phyloP scores from a whole-genome alignment of 2,113 vertebrate species.

The Hippocampus mohnikei region DNA sequence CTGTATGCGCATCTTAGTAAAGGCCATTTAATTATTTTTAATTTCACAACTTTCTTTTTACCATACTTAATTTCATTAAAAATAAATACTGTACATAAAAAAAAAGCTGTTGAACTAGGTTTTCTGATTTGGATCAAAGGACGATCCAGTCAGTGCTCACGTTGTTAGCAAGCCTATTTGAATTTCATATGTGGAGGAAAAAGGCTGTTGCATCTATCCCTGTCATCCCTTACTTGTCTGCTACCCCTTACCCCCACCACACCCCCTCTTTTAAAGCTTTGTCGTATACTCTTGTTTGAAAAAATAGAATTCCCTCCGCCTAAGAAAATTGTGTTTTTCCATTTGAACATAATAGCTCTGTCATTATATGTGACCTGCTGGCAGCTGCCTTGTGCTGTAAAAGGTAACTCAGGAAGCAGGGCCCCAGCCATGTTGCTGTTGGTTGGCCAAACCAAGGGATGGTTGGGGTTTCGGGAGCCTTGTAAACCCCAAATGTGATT shows the following conservation, averaged over 20 bases:
- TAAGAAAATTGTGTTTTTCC: constrained; percentile 58
- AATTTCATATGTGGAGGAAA: constrained; percentile 38
- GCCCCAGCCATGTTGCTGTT: constrained; percentile 59
- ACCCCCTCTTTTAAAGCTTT: constrained; percentile 25
- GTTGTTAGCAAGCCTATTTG: constrained; percentile 45
- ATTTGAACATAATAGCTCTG: constrained; percentile 54
- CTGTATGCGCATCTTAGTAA: constrained; percentile 46
- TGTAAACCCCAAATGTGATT: constrained; percentile 69
- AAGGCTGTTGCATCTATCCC: constrained; percentile 22
- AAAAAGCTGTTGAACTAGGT: neutral
- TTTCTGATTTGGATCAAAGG: constrained; percentile 9
- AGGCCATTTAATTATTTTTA: constrained; percentile 40
- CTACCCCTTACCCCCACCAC: constrained; percentile 15
- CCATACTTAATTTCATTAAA: constrained; percentile 3
- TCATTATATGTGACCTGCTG: constrained; percentile 36
- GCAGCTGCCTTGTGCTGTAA: constrained; percentile 48
- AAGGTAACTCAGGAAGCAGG: constrained; percentile 61
- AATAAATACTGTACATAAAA: neutral
- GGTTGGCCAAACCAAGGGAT: constrained; percentile 65
- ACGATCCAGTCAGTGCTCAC: constrained; percentile 7
- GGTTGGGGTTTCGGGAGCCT: constrained; percentile 69
- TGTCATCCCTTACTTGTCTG: constrained; percentile 22
- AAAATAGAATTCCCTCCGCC: constrained; percentile 61
- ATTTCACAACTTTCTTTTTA: neutral
- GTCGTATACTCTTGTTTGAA: constrained; percentile 37